Conservation (phyloP, 2,113 vertebrate genomes). For the Typhlomys cinereus region DNA sequence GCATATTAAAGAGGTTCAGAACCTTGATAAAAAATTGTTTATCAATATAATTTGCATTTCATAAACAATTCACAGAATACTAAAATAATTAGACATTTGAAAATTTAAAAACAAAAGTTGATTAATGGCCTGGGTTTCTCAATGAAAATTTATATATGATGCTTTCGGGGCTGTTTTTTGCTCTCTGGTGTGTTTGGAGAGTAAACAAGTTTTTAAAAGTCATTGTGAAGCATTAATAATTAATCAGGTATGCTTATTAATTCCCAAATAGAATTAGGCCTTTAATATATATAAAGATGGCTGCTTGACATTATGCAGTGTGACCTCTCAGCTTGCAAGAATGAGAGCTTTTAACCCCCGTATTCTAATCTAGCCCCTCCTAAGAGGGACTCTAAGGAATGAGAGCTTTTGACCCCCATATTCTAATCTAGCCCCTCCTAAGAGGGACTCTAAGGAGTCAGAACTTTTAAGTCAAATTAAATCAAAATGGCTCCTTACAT, state of each 20-base stretch:
- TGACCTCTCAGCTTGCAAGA: conserved; percentile 43
- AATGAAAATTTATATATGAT: neutral
- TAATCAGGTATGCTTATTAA: conserved; percentile 29
- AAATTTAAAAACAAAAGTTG: conserved; percentile 54
- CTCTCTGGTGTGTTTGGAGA: conserved; percentile 44
- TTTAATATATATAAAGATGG: conserved; percentile 38
- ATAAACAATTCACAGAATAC: neutral
- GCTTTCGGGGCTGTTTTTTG: neutral
- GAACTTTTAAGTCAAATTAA: conserved; percentile 37
- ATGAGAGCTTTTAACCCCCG: neutral
- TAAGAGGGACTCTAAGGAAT: neutral
- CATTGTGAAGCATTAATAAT: conserved; percentile 24
- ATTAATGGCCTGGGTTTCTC: conserved; percentile 38
- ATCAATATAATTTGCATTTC: conserved; percentile 48
- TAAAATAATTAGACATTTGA: conserved; percentile 36
- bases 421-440: neutral
- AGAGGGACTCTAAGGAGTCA: conserved; percentile 18
- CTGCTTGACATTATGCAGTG: conserved; percentile 34
- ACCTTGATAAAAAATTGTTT: conserved; percentile 18
- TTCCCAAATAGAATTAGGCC: conserved; percentile 13
- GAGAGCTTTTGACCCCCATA: neutral
- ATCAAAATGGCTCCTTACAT: neutral
- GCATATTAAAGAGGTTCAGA: conserved; percentile 50
- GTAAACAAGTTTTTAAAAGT: conserved; percentile 41
- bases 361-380: neutral